These are phyloP conservation scores for Sepiola atlantica DNA, from an alignment of 2,888 invertebrate species.

Conservation along the genomic window DNA sequence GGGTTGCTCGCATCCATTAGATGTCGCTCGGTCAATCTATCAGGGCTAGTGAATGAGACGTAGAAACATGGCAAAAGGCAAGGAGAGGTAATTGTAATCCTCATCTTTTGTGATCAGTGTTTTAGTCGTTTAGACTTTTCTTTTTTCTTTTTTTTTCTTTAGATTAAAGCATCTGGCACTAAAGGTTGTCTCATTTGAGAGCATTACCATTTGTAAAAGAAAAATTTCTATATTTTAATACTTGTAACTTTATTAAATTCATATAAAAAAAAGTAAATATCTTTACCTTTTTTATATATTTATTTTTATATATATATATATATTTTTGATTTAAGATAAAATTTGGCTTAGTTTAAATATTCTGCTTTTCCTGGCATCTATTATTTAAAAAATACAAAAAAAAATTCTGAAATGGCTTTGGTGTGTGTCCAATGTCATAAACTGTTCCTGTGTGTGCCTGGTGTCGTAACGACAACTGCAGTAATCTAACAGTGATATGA, in stretches of 20 bases:
- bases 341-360: not conserved
- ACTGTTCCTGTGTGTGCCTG: not conserved
- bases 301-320: not conserved
- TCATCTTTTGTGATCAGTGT: slow-evolving; percentile 47
- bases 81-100: slow-evolving; percentile 48
- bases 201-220: not conserved
- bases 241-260: not conserved
- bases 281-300: not conserved
- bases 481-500: slow-evolving; percentile 32
- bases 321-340: not conserved
- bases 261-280: not conserved
- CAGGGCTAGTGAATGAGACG: slow-evolving; percentile 46
- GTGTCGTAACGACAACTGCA: not conserved
- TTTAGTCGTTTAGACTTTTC: slow-evolving; percentile 24
- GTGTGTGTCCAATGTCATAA: not conserved
- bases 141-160: slow-evolving; percentile 2
- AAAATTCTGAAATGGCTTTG: not conserved
- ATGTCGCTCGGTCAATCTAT: slow-evolving; percentile 46
- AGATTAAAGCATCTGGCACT: slow-evolving; percentile 46
- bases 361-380: not conserved
- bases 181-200: not conserved
- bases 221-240: not conserved
- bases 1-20: slow-evolving; percentile 48
- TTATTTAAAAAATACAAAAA: not conserved
- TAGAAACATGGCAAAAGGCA: slow-evolving; percentile 40